Evolutionary conservation across 1,140 invertebrate genomes (phyloP), one percentile per base, ranked within the genome.

Genomic region (Bilobella aurantiaca): DNA sequence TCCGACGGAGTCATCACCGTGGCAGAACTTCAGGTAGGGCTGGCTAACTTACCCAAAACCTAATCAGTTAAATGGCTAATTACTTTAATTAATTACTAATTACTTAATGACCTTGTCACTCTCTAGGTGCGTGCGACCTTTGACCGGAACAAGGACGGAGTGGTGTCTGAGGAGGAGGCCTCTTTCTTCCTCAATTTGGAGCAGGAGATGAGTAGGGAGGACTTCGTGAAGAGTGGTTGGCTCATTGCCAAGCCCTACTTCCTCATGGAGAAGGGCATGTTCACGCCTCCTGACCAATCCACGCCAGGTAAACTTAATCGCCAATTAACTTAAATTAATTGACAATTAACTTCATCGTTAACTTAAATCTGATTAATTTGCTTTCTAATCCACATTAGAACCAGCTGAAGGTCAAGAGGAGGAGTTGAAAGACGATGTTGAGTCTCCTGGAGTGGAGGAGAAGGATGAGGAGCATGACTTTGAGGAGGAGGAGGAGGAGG

Each of bases 121-220:
- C n/a, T n/a, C n/a, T n/a, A n/a, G n/a, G n/a, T 83, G 3, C 83
- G 86, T 68, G 79, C 81, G 73, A 85, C 84, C 47, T 92, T 97
- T 81, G 94, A 97, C 79, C 86, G 85, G 69, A 87, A 97, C 78
- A 84, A 84, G 65, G 88, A 98, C 82, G 92, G 93, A 5, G 81
- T 83, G 64, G 89, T 93, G 56, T 83, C 85, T 47, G 86, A 91
- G 61, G 92, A 96, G 73, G 90, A 96, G 78, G 86, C 87, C 2
- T 58, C 78, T 75, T 89, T 84, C 75, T 92, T 91, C 76, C 79
- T 93, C 60, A 84, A 85, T 69, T 84, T 86, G 58, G 80, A 85
- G 66, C 82, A 86, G 58, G 85, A 85, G 74, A 78, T 92, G 28
- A 81, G 82, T 72, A 76, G 84, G 58, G 84, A 90, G 62, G 82